These are phyloP conservation scores for Gymnosoma rotundatum DNA, from an alignment of 2,888 invertebrate species.

Conservation along the genomic window DNA sequence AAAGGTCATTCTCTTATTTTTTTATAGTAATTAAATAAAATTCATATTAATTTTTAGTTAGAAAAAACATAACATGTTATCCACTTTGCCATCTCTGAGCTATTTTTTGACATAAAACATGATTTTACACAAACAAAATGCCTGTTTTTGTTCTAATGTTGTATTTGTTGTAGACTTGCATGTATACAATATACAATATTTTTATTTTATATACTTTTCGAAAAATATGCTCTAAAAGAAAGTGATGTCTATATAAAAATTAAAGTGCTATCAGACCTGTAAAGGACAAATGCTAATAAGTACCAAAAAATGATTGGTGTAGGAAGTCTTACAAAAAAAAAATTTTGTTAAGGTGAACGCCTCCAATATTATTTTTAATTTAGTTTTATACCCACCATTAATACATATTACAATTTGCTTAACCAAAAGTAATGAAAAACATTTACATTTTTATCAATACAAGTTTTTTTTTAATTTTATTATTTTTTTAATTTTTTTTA, in stretches of 20 bases:
- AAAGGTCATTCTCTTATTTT: too few species aligned
- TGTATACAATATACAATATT: too few species aligned
- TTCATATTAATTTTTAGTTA: too few species aligned
- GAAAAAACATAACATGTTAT: too few species aligned
- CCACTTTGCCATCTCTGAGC: too few species aligned
- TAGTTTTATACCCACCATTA: slow-evolving; percentile 39
- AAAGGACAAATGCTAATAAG: not conserved
- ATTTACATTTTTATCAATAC: slow-evolving; percentile 57
- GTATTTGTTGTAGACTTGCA: too few species aligned
- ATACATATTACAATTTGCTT: slow-evolving; percentile 3
- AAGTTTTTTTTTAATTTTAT: slow-evolving; percentile 36
- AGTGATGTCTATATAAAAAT: not conserved
- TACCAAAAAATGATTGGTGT: not conserved
- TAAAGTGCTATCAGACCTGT: not conserved
- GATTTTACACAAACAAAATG: too few species aligned
- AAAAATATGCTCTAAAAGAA: too few species aligned
- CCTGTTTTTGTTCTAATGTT: too few species aligned
- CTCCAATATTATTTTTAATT: slow-evolving; percentile 18
- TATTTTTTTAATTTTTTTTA: slow-evolving; percentile 18
- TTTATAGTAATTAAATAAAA: too few species aligned
- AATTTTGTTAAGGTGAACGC: slow-evolving; percentile 32
- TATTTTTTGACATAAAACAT: too few species aligned
- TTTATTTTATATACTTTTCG: too few species aligned
- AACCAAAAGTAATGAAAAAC: slow-evolving; percentile 28
- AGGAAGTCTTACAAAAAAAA: slow-evolving; percentile 5